These are phyloP conservation scores for Scaptomyza cyrtandrae DNA, from an alignment of 2,888 invertebrate genomes.

Conservation along the genomic window DNA sequence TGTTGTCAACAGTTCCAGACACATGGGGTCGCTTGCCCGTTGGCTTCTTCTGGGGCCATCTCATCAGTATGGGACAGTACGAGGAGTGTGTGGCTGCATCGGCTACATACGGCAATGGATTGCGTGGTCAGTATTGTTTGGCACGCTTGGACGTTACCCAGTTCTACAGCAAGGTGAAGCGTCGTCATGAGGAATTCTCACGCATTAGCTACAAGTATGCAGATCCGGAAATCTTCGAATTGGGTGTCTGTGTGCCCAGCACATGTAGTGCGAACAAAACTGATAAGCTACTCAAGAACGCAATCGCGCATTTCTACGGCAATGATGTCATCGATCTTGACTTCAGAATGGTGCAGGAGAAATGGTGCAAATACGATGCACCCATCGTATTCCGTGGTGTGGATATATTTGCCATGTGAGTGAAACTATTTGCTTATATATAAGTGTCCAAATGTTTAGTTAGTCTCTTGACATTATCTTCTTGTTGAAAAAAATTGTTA, in stretches of 20 bases:
- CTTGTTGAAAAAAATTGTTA: too few relatives aligned
- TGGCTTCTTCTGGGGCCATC: conserved; percentile 84
- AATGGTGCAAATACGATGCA: conserved; percentile 76
- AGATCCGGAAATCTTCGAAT: conserved; percentile 74
- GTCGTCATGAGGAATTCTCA: conserved; percentile 47
- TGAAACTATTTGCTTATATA: conserved; percentile 10
- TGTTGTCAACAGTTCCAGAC: conserved; percentile 83
- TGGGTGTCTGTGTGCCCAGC: conserved; percentile 83
- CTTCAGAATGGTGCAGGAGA: conserved; percentile 56
- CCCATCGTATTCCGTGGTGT: conserved; percentile 73
- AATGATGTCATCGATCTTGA: conserved; percentile 37
- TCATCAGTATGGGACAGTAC: conserved; percentile 84
- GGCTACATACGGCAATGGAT: conserved; percentile 56
- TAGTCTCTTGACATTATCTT: too few relatives aligned
- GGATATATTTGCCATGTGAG: conserved; percentile 84
- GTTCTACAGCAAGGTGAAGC: conserved; percentile 64
- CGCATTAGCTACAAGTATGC: conserved; percentile 77
- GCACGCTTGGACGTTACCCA: conserved; percentile 76
- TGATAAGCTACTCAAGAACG: conserved; percentile 70
- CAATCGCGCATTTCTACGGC: conserved; percentile 56
- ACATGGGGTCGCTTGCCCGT: conserved; percentile 85
- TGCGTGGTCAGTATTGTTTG: conserved; percentile 84
- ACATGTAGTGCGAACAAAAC: conserved; percentile 75
- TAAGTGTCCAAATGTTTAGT: too few relatives aligned
- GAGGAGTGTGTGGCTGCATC: conserved; percentile 84